Conservation (phyloP, 64 coral and sea anemone species). For the Porites australiensis region DNA sequence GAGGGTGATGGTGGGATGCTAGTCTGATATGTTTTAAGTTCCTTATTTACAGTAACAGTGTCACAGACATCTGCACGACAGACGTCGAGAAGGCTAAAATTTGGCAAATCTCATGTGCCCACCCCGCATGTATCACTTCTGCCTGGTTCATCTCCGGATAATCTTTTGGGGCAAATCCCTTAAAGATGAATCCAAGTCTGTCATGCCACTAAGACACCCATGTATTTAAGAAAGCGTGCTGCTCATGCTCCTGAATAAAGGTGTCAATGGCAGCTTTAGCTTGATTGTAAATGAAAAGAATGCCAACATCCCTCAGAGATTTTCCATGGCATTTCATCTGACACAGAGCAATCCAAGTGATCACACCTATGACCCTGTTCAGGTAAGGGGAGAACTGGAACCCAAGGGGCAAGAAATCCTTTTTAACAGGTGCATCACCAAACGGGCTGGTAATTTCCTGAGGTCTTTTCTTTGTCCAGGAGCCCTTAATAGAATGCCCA, state of each 20-base stretch:
- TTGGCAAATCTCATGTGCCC: conserved; percentile 25
- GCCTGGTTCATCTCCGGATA: conserved; percentile 30
- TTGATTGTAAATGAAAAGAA: background rate
- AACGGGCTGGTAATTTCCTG: too few species aligned
- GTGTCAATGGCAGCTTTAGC: conserved; percentile 53
- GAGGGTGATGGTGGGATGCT: background rate
- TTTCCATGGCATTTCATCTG: too few species aligned
- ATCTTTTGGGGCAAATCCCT: conserved; percentile 49
- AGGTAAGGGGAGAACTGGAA: too few species aligned
- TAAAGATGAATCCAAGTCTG: conserved; percentile 46
- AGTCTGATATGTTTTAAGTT: conserved; percentile 3
- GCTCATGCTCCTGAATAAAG: conserved; percentile 22
- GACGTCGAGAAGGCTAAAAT: conserved; percentile 33
- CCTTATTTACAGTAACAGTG: background rate
- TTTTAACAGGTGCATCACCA: too few species aligned
- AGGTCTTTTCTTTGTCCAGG: too few species aligned
- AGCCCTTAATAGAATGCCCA: too few species aligned
- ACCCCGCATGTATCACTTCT: conserved; percentile 25
- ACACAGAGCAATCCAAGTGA: too few species aligned
- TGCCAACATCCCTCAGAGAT: too few species aligned
- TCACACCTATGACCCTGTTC: too few species aligned
- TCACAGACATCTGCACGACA: conserved; percentile 22
- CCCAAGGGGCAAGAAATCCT: too few species aligned
- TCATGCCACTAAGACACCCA: conserved; percentile 63
- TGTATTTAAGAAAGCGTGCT: conserved; percentile 38